Evolutionary conservation across 2,888 invertebrate genomes (phyloP), one percentile per base, ranked within the genome.

Genomic region (Eudemis profundana): DNA sequence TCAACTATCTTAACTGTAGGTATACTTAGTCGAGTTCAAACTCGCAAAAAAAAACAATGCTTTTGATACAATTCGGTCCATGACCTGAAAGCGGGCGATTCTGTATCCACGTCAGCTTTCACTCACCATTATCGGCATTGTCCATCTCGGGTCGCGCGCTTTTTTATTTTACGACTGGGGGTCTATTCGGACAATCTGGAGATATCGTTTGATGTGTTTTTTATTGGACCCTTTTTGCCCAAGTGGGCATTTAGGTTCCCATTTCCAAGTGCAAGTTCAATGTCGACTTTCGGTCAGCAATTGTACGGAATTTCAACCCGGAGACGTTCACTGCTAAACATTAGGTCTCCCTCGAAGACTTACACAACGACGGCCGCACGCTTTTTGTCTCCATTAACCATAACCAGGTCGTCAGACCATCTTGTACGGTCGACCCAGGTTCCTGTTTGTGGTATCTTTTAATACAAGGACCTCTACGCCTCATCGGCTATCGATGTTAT

Each of bases 61-160:
- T 21, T 27, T 33, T 7, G 21, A 51, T 44, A 33, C 61, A 36
- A 53, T 53, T 53, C 46, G 51, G 33, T 29, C 51, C 59, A 23
- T 42, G 59, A 53, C 51, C 51, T 46, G 27, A 46, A 59, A 59
- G 36, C 51, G 44, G n/a, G 4, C 23, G 12, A 17, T 47, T 57
- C 33, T 42, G 57, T 42, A 21, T 38, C 62, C 42, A 40, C 29
- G 51, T 38, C 59, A 42, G 21, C 59, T 65, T 59, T 65, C 64
- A 59, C 64, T 65, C 17, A 14, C 27, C n/a, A 65, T 59, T 65
- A 65, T 64, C 64, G 36, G 14, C 38, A 46, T 65, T 59, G 51
- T 59, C 40, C 44, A 42, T 50, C 44, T 44, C 44, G 12, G 21
- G 12, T 49, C 29, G 27, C 14, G 19, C 14, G 19, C 44, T 8